phyloP scores from a whole-genome alignment of 2,888 invertebrate genomes.

The Lithophane semibrunnea region DNA sequence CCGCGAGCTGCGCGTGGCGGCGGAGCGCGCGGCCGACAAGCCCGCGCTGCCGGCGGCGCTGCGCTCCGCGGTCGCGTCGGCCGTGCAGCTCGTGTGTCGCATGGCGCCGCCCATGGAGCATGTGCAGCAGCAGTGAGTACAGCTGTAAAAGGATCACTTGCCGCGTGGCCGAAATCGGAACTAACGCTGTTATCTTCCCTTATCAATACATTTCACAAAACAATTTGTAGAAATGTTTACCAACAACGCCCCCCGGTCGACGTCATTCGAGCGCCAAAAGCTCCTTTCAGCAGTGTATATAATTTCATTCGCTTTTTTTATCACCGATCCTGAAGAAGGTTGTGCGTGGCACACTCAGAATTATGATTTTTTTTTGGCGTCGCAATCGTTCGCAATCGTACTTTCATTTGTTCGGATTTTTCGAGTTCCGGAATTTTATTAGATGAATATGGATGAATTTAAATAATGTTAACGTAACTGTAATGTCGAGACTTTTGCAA shows the following conservation, averaged over 20 bases:
- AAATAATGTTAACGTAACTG: neutral
- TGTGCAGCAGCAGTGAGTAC: slow-evolving; percentile 53
- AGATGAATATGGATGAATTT: neutral
- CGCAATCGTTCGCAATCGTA: too few species aligned
- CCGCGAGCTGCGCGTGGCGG: slow-evolving; percentile 94
- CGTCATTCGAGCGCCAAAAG: neutral
- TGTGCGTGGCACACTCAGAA: neutral
- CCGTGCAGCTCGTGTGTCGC: slow-evolving; percentile 93
- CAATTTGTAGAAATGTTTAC: neutral
- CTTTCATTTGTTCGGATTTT: neutral
- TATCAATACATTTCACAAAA: neutral
- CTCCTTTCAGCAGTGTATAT: neutral
- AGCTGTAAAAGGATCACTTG: neutral
- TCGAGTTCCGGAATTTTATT: neutral
- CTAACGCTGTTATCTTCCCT: neutral
- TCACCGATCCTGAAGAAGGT: too few species aligned
- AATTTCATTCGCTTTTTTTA: neutral
- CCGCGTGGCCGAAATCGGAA: too few species aligned
- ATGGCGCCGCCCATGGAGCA: slow-evolving; percentile 93
- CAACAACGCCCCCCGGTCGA: neutral
- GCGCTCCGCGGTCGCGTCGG: slow-evolving; percentile 89
- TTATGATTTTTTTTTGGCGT: neutral
- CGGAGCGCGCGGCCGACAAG: slow-evolving; percentile 92
- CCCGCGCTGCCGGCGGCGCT: slow-evolving; percentile 93
- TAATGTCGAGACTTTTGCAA: neutral